Evolutionary conservation across 2,888 invertebrate genomes (phyloP).

Genomic region (Perdita meconis): DNA sequence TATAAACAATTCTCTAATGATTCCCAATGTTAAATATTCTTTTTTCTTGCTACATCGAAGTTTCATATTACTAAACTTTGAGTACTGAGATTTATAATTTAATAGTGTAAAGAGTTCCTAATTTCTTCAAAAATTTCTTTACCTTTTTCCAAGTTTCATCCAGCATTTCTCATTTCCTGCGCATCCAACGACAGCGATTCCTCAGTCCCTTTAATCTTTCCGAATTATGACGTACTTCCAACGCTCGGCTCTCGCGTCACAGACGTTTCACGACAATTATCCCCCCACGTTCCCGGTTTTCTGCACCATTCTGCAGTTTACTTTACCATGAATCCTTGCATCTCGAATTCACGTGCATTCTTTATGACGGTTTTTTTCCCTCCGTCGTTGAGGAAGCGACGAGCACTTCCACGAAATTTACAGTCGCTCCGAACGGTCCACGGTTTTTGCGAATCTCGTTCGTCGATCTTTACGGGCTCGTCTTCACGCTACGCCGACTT

Average conservation of each 20-base stretch:
- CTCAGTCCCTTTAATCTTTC: too few relatives aligned
- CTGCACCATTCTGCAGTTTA: slow-evolving; percentile 33
- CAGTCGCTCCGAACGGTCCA: slow-evolving; percentile 49
- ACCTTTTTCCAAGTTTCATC: not conserved
- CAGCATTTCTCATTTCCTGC: not conserved
- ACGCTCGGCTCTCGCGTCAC: too few relatives aligned
- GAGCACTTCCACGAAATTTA: not conserved
- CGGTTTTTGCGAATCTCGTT: slow-evolving; percentile 55
- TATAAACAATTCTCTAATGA: too few relatives aligned
- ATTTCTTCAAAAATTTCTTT: not conserved
- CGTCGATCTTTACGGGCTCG: slow-evolving; percentile 67
- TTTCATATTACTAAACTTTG: not conserved
- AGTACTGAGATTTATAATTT: not conserved
- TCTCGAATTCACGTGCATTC: not conserved
- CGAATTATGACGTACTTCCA: too few relatives aligned
- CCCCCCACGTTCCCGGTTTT: not conserved
- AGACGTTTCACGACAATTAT: too few relatives aligned
- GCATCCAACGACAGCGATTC: not conserved
- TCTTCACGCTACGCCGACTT: slow-evolving; percentile 64
- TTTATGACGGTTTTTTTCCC: not conserved
- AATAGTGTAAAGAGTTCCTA: not conserved
- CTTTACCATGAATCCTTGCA: not conserved
- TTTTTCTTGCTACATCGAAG: too few relatives aligned
- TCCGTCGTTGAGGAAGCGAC: not conserved
- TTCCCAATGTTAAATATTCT: too few relatives aligned